Evolutionary conservation across 2,888 invertebrate species (phyloP), one percentile per base, ranked within the genome.

Genomic region (Allygus modestus): DNA sequence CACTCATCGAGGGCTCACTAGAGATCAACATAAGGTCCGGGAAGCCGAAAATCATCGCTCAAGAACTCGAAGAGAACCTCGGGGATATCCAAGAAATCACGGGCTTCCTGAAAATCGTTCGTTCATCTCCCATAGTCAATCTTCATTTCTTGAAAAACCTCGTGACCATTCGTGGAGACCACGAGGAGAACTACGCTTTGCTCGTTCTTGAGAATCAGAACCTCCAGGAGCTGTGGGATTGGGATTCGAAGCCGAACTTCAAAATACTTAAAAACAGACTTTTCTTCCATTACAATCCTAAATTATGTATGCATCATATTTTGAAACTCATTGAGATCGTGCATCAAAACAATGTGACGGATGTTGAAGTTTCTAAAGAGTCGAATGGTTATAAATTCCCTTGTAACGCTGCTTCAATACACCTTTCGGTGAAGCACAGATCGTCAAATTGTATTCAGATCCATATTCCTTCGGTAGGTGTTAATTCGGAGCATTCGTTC

Each of bases 261-360:
- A 89, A 91, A 87, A 92, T 97, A 1, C 89, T 90, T 0, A 92
- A 91, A 0, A 97, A 97, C 0, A 93, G 93, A 11, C 91, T 96
- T 71, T 93, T 93, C 85, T 94, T 97, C 88, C 94, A 96, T 87
- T 93, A 94, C 88, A 98, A 98, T 89, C 95, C 96, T 0, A 94
- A 95, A 89, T 91, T 98, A n/a, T 98, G 98, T 89, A 91, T 93
- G 83, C 92, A 92, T 33, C 87, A 88, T 88, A 94, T 97, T 75
- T 90, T 92, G 12, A 91, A 92, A 28, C 92, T 95, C 0, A 91
- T 91, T 0, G 88, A 88, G 75, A 90, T 88, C 87, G 90, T 92
- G 85, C 88, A 91, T 86, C 91, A 94, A 89, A 84, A 92, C 89
- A 90, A 90, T 84, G 90, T 90, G 87, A 90, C 90, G 43, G 91